Base-by-base conservation (phyloP, 2,797 vertebrate genomes). In the Percopsis omiscomaycus region DNA sequence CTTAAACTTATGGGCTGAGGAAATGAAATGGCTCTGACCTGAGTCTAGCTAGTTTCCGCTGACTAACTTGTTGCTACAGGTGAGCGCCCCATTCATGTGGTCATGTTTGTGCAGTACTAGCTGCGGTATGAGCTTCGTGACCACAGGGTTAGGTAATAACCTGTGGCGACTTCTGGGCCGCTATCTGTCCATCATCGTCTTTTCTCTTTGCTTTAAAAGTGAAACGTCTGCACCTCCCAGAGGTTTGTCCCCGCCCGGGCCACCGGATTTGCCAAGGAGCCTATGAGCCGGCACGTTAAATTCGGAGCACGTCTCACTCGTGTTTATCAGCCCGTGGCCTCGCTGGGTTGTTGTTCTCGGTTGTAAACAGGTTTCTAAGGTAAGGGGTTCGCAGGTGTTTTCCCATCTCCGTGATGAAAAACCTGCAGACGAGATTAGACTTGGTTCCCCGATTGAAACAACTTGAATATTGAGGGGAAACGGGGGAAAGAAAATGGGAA, bases 11-110 rank as follows among this genome's bases (percentile, higher is more conserved):
- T 68, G 65, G 66, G 68, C 66, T 57, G 64, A 78, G 53, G 65
- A 76, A 76, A 85, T 83, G 59, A 71, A 88, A 84, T 68, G 77
- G 64, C 78, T 79, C 59, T 75, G 82, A 82, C 81, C 85, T 80
- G 71, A 64, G 67, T 46, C n/a, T 67, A 57, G 61, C 68, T 71
- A 62, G 57, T 50, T 60, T 3, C 50, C 51, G 49, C 49, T 28
- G 5, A 8, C 37, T 42, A 42, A 6, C 37, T 28, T 0, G 53
- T 54, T 54, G 56, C 78, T 63, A 1, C 61, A 62, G 64, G 75
- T 71, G 55, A 30, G 28, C 11, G 22, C 45, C 15, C 2, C 30
- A 27, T 37, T 42, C 16, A 3, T 61, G 14, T 28, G n/a, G 51
- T 61, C 47, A 13, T 13, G 49, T 51, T n/a, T 15, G 28, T 52